Base-by-base conservation (phyloP, 2,888 invertebrate genomes). In the Aleiodes leptofemur region DNA sequence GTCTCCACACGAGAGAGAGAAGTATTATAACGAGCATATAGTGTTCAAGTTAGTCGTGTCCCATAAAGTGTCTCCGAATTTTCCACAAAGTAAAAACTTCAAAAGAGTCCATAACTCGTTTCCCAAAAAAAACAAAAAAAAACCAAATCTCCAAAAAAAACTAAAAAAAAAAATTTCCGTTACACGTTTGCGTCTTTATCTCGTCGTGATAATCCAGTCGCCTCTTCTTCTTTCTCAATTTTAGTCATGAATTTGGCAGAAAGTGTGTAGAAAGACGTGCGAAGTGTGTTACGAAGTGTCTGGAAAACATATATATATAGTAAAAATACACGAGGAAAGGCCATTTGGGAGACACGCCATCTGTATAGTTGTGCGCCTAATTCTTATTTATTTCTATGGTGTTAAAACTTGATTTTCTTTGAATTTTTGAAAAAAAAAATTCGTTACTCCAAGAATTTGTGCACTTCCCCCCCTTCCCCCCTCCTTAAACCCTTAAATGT, bases 291-390 rank as follows among this genome's bases (percentile, higher is more conserved):
- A 4, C 34, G 34, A 79, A 76, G 4, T 34, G 34, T 4, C 74
- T 72, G 73, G 73, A 79, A 76, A 80, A 74, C 23, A 23, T 23
- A 23, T 23, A 23, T 23, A 23, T 23, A 23, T 80, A 80, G 76
- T 64, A 66, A 77, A 78, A 78, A 14, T 7, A 38, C 72, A 66
- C 71, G 29, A 43, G 4, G 70, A 74, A 48, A 68, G 78, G 78
- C 77, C 73, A 75, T 80, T 64, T 76, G 79, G 79, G 76, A 56
- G 48, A 82, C 78, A 76, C 82, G 82, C 82, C 82, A 82, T 82
- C 82, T 82, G 81, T 80, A 72, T 68, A 77, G 71, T 57, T 56
- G 50, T 38, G 34, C 61, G 55, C 55, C 55, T 53, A 69, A 69
- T 55, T 69, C 55, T 14, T 68, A 53, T 53, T 51, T 69, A 73